Conservation (phyloP, 2,797 vertebrate species). For the Xiphophorus birchmanni region DNA sequence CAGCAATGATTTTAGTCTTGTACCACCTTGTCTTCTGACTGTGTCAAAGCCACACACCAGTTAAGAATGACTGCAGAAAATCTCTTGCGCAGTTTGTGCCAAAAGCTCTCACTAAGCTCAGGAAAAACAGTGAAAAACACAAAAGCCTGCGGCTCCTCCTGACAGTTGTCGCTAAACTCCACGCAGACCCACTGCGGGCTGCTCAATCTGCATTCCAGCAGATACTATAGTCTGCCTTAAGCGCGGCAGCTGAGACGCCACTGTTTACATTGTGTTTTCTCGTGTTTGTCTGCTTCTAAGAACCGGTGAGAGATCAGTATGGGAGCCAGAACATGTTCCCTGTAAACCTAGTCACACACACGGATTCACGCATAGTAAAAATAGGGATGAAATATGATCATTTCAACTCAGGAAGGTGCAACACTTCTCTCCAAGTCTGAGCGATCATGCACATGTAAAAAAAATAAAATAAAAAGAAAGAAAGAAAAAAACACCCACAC, state of each 20-base stretch:
- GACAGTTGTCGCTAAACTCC: conserved; percentile 48
- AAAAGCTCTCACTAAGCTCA: conserved; percentile 55
- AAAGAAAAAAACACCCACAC: conserved; percentile 8
- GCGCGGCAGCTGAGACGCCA: conserved; percentile 36
- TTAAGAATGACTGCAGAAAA: conserved; percentile 41
- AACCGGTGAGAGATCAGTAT: conserved; percentile 50
- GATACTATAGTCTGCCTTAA: conserved; percentile 34
- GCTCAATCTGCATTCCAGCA: conserved; percentile 51
- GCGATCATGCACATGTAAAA: conserved; percentile 6
- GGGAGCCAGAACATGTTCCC: conserved; percentile 44
- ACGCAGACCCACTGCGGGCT: conserved; percentile 13
- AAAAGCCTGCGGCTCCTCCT: conserved; percentile 62
- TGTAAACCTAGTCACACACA: conserved; percentile 64
- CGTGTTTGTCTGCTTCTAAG: conserved; percentile 42
- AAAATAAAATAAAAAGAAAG: not conserved
- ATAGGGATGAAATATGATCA: conserved; percentile 32
- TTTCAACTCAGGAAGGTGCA: conserved; percentile 34
- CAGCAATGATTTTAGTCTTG: conserved; percentile 28
- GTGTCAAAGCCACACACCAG: conserved; percentile 34
- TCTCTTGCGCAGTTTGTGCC: conserved; percentile 60
- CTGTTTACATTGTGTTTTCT: conserved; percentile 19
- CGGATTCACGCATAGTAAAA: conserved; percentile 55
- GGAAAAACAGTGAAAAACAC: conserved; percentile 54
- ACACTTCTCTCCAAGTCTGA: conserved; percentile 39
- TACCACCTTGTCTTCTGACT: conserved; percentile 7